Percentiles rank a stretch among this genome's conserved stretches.
Evolutionary conservation across 1,140 invertebrate species (phyloP).

Genomic region (Pachyrhynchus sulphureomaculatus): DNA sequence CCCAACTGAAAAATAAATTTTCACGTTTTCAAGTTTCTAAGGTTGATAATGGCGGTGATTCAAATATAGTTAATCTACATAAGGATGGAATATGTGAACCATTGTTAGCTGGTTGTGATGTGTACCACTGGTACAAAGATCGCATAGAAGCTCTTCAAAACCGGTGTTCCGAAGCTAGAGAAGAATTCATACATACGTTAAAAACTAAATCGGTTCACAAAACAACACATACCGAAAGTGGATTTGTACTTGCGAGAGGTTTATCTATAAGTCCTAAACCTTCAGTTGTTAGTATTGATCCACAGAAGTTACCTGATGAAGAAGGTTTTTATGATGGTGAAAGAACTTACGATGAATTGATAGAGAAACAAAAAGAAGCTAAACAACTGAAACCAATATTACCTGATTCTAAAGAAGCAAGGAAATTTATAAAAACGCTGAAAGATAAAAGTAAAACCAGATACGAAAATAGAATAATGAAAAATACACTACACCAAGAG

Average conservation of each 20-base stretch:
- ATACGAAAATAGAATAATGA: slow-evolving; percentile 32
- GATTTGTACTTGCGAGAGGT: slow-evolving; percentile 1
- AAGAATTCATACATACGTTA: slow-evolving; percentile 27
- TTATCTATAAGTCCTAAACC: neutral
- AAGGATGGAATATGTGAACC: slow-evolving; percentile 37
- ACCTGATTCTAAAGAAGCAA: slow-evolving; percentile 28
- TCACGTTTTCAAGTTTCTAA: slow-evolving; percentile 4
- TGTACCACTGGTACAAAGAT: slow-evolving; percentile 58
- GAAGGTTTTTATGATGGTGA: neutral
- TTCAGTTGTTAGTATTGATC: neutral
- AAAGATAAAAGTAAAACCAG: slow-evolving; percentile 40
- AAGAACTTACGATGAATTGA: slow-evolving; percentile 34
- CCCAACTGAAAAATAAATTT: neutral
- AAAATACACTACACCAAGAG: slow-evolving; percentile 44
- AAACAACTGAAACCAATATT: slow-evolving; percentile 17
- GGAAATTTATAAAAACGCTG: slow-evolving; percentile 43
- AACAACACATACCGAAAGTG: neutral
- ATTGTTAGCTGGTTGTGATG: slow-evolving; percentile 52
- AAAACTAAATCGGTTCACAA: neutral
- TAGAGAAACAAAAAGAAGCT: slow-evolving; percentile 24
- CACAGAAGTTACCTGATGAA: neutral
- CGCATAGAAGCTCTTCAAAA: slow-evolving; percentile 48
- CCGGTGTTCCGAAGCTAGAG: slow-evolving; percentile 34
- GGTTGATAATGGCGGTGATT: neutral
- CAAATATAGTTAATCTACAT: slow-evolving; percentile 4